Conservation (phyloP, 2,888 invertebrate genomes). For the Synergus umbraculus region DNA sequence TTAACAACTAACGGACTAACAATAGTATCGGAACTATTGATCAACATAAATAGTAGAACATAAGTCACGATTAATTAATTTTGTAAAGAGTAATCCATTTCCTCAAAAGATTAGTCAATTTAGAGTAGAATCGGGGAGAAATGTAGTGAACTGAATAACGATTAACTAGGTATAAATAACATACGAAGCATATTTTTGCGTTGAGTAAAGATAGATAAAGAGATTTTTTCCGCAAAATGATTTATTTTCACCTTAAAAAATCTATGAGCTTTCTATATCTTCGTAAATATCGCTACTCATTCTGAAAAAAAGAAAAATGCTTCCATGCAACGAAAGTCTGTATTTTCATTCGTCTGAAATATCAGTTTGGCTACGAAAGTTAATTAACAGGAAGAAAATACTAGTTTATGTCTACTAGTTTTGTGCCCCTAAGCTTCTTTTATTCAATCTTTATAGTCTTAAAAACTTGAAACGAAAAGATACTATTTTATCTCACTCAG, state of each 20-base stretch:
- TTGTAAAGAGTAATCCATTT: constrained; percentile 58
- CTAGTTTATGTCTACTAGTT: constrained; percentile 56
- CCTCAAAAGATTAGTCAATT: constrained; percentile 66
- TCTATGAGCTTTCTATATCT: constrained; percentile 31
- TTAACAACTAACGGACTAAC: constrained; percentile 63
- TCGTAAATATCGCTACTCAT: not conserved
- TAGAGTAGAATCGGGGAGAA: constrained; percentile 57
- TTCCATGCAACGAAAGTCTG: constrained; percentile 63
- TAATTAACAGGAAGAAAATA: constrained; percentile 49
- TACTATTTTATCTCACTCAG: constrained; percentile 67
- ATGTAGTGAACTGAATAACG: constrained; percentile 51
- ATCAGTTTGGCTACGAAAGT: constrained; percentile 51
- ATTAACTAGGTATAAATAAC: constrained; percentile 28
- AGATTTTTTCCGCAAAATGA: not conserved
- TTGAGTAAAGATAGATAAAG: constrained; percentile 9
- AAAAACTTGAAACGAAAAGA: constrained; percentile 46
- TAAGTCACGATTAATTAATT: constrained; percentile 64
- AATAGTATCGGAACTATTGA: constrained; percentile 59
- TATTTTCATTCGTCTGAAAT: constrained; percentile 45
- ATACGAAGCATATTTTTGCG: constrained; percentile 42
- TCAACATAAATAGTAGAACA: constrained; percentile 57
- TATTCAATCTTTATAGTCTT: constrained; percentile 62
- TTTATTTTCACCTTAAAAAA: constrained; percentile 28
- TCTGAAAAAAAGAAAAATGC: constrained; percentile 54
- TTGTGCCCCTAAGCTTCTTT: constrained; percentile 71